Conservation (phyloP, 1,140 invertebrate species). For the Uloborus diversus region DNA sequence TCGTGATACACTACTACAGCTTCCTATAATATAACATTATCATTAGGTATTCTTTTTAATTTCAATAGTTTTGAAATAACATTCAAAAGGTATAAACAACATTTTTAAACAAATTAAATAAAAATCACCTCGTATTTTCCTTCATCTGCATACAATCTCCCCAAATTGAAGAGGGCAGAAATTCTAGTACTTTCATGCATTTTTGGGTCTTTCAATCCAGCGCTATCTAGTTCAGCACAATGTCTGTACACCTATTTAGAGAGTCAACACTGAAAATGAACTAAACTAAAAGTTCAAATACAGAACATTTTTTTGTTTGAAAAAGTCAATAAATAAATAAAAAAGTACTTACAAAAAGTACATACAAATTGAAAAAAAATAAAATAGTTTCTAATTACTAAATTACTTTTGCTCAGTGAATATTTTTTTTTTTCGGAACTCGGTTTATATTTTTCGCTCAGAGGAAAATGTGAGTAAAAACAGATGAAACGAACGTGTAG, state of each 20-base stretch:
- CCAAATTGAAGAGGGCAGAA: slow-evolving; percentile 90
- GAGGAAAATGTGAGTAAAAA: too few species aligned
- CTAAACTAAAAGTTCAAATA: too few species aligned
- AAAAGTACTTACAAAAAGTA: too few species aligned
- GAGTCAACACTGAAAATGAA: too few species aligned
- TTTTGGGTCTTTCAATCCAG: slow-evolving; percentile 85
- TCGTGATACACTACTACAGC: slow-evolving; percentile 86
- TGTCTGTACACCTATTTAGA: slow-evolving; percentile 75
- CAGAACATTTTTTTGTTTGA: too few species aligned
- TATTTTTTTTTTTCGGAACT: too few species aligned
- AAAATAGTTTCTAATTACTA: too few species aligned
- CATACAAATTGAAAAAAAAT: too few species aligned
- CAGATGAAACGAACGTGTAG: too few species aligned
- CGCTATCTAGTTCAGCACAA: slow-evolving; percentile 84
- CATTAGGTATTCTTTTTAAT: neutral
- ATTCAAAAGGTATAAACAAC: neutral
- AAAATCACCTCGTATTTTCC: slow-evolving; percentile 72
- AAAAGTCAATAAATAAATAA: too few species aligned
- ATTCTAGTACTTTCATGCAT: slow-evolving; percentile 90
- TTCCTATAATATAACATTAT: slow-evolving; percentile 69
- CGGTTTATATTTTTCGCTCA: too few species aligned
- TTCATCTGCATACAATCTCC: slow-evolving; percentile 87
- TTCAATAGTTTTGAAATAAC: neutral
- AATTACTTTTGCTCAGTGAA: too few species aligned
- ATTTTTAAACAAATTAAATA: neutral